Percentiles rank a stretch among this genome's conserved stretches.
phyloP scores from a whole-genome alignment of 1,140 invertebrate species.

The Campoletis sonorensis region DNA sequence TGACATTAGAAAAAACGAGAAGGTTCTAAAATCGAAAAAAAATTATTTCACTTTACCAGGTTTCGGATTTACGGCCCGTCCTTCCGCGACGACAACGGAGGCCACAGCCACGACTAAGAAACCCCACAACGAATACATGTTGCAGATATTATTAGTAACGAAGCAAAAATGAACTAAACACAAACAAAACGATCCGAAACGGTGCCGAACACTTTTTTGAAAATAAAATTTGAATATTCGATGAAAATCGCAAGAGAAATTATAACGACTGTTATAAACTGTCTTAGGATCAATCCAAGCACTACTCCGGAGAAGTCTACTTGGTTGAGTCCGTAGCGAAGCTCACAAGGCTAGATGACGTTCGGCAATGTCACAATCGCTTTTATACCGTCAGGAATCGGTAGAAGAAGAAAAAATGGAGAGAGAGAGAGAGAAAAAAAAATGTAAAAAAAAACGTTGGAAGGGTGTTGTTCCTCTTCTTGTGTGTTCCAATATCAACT shows the following conservation, averaged over 20 bases:
- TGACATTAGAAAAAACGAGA: no score
- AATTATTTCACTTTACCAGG: neutral
- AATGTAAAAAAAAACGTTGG: slow-evolving; percentile 51
- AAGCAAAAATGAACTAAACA: no score
- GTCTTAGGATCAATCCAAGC: neutral
- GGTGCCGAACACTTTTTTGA: no score
- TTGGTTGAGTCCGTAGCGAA: slow-evolving; percentile 38
- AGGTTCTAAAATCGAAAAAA: no score
- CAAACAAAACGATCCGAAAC: no score
- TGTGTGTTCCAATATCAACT: neutral
- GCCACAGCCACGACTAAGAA: neutral
- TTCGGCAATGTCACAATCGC: slow-evolving; percentile 60
- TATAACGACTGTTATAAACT: no score
- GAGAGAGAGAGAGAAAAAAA: slow-evolving; percentile 56
- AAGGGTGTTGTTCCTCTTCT: slow-evolving; percentile 29
- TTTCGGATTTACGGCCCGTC: slow-evolving; percentile 38
- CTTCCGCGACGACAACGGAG: slow-evolving; percentile 28
- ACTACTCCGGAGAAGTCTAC: slow-evolving; percentile 13
- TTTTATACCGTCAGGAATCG: slow-evolving; percentile 67
- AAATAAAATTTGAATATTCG: no score
- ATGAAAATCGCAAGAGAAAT: no score
- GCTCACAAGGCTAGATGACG: slow-evolving; percentile 48
- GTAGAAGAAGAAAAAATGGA: slow-evolving; percentile 33
- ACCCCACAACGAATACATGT: no score
- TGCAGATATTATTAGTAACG: no score